Percentiles rank a stretch among this genome's conserved stretches.
Conservation (phyloP, 2,113 vertebrate genomes). For the Nannobrachium achirus region DNA sequence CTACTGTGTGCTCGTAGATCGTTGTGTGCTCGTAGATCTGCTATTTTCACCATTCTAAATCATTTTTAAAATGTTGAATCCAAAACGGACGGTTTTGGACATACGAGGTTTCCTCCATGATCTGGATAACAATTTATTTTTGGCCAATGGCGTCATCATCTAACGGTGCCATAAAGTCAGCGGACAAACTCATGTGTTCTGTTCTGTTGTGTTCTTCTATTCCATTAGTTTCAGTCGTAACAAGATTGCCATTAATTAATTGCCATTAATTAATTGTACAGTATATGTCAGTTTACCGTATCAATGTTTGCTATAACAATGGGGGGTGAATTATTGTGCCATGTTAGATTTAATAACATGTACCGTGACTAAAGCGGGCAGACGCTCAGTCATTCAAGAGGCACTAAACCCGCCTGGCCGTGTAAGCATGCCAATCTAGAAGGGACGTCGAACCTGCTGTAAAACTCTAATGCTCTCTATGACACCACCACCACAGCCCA, state of each 20-base stretch:
- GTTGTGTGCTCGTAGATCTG: too few species aligned
- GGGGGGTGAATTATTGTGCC: too few species aligned
- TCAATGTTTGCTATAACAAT: not conserved
- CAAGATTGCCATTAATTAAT: too few species aligned
- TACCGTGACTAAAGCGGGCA: not conserved
- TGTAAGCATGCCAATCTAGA: not conserved
- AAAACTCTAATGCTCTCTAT: conserved; percentile 11
- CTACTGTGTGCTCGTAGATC: too few species aligned
- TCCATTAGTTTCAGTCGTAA: not conserved
- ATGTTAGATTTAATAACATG: too few species aligned
- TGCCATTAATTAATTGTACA: too few species aligned
- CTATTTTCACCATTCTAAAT: too few species aligned
- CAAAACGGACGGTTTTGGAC: too few species aligned
- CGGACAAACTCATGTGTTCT: not conserved
- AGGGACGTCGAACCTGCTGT: conserved; percentile 1
- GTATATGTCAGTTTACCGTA: not conserved
- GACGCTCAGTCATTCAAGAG: not conserved
- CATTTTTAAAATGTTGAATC: too few species aligned
- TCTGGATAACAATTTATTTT: too few species aligned
- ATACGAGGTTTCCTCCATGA: too few species aligned
- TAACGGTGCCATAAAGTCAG: not conserved
- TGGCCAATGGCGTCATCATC: not conserved
- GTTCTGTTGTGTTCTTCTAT: not conserved
- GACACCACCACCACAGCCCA: not conserved
- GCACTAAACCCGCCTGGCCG: not conserved